Conservation (phyloP, 2,113 vertebrate species). For the Barnardius zonarius region DNA sequence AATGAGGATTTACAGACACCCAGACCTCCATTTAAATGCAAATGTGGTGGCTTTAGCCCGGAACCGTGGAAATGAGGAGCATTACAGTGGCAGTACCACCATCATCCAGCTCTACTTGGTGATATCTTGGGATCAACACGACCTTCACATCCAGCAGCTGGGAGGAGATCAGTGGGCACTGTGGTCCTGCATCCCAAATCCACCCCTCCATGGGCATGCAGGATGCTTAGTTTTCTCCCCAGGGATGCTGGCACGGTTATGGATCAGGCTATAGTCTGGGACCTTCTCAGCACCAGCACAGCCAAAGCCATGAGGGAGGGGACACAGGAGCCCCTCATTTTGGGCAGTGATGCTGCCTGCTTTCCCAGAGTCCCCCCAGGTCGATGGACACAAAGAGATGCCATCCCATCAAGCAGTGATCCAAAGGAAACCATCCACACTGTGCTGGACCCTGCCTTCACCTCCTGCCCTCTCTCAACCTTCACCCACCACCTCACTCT, state of each 20-base stretch:
- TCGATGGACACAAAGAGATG: fast-evolving
- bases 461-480: background rate
- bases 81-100: background rate
- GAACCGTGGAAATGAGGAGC: constrained; percentile 44
- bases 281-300: background rate
- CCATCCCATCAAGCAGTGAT: background rate
- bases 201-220: fast-evolving
- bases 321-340: background rate
- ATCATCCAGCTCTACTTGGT: background rate
- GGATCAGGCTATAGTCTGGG: no score
- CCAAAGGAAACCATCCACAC: background rate
- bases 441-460: fast-evolving
- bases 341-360: background rate
- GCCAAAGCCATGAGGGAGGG: fast-evolving
- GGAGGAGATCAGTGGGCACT: fast-evolving
- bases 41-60: constrained; percentile 42
- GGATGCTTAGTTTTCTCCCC: background rate
- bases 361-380: background rate
- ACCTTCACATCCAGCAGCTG: background rate
- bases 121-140: background rate
- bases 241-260: background rate
- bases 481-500: background rate
- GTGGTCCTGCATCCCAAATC: background rate
- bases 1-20: constrained; percentile 73
- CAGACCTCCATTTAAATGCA: constrained; percentile 78